phyloP scores from a whole-genome alignment of 2,113 vertebrate genomes.

The Macaca fascicularis region T2T-MFA8v1.1 NC_088378.1:97057001-97057500 shows the following conservation, averaged over 20 bases:
- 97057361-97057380: not conserved
- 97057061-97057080: no score
- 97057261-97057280: not conserved
- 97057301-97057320: slow-evolving; percentile 26
- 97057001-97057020: no score
- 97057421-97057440: not conserved
- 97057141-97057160: no score
- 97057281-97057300: not conserved
- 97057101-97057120: no score
- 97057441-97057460: not conserved
- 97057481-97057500: not conserved
- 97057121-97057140: no score
- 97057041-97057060: no score
- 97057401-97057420: not conserved
- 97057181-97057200: not conserved
- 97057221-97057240: not conserved
- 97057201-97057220: not conserved
- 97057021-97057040: no score
- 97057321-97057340: not conserved
- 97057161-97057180: not conserved
- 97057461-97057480: not conserved
- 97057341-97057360: not conserved
- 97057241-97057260: not conserved
- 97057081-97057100: no score
- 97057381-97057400: not conserved